Evolutionary conservation across 2,888 invertebrate genomes (phyloP), one percentile per base, ranked within the genome.

Genomic region (Trichacis sp.): DNA sequence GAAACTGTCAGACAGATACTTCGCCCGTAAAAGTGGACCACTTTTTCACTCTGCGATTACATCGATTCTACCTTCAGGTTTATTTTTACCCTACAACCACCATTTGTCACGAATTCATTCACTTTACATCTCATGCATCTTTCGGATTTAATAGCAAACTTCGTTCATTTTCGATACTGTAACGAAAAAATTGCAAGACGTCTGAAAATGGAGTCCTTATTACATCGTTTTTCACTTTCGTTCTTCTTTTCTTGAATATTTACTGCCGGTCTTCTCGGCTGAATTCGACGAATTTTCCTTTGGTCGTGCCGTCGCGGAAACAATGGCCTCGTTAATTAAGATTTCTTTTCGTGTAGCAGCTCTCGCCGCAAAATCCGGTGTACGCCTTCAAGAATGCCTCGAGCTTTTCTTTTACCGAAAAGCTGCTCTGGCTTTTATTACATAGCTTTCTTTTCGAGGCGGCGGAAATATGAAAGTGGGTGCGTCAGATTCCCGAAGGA

Each of bases 251-350:
- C n/a, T 33, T 33, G n/a, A 33, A n/a, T 33, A 33, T 33, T 33
- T n/a, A 6, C 33, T 33, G 33, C 2, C 57, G 62, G 67, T 61
- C 51, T 65, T 70, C 68, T 49, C 54, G 69, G 64, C 62, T 68
- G 66, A 55, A 72, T 73, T 71, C 72, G 70, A 70, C 72, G 72
- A 76, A 74, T 73, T 74, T 73, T 71, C 62, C 63, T 86, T 85
- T 76, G 72, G 74, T 86, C 87, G 87, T 87, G 86, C 87, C 87
- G 87, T 87, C 87, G 87, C 87, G 86, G 87, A 89, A 90, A 90
- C 90, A 90, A 90, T 90, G 88, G 89, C 87, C 88, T 89, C 89
- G 89, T 90, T 91, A 90, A 91, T 91, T 91, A 90, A 90, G 89
- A 90, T 89, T 90, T 90, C 90, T 90, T 90, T 90, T 88, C 87